Evolutionary conservation across 2,888 invertebrate species (phyloP).

Genomic region (Tryphoninae sp.): DNA sequence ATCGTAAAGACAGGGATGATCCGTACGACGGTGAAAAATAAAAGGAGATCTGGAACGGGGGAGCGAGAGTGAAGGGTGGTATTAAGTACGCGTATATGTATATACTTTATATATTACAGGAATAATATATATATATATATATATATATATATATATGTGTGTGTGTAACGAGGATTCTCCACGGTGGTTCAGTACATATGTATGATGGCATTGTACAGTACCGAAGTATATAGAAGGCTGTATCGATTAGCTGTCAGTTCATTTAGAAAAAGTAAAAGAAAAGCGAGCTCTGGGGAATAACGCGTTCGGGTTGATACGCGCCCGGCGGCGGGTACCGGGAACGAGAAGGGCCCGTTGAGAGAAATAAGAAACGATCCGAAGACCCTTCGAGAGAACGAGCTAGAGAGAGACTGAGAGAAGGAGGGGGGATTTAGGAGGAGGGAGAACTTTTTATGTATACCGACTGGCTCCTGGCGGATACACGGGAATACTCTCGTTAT

Average conservation of each 20-base stretch:
- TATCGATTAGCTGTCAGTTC: conserved; percentile 80
- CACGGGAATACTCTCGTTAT: conserved; percentile 79
- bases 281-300: conserved; percentile 77
- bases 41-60: conserved; percentile 6
- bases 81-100: background rate
- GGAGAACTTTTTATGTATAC: conserved; percentile 41
- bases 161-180: background rate
- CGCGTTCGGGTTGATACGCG: conserved; percentile 64
- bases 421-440: background rate
- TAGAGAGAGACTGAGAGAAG: background rate
- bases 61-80: conserved; percentile 22
- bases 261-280: conserved; percentile 80
- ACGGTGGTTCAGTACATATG: background rate
- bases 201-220: background rate
- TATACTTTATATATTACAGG: background rate
- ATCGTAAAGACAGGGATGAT: background rate
- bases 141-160: conserved; percentile 1
- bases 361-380: conserved; percentile 25
- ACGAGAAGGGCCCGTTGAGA: conserved; percentile 4
- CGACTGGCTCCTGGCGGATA: conserved; percentile 77
- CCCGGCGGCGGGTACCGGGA: conserved; percentile 46
- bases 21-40: background rate
- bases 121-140: background rate
- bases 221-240: conserved; percentile 62
- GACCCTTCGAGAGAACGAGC: conserved; percentile 6